Evolutionary conservation across 1,140 invertebrate genomes (phyloP).

Genomic region (Meloidogyne floridensis): DNA sequence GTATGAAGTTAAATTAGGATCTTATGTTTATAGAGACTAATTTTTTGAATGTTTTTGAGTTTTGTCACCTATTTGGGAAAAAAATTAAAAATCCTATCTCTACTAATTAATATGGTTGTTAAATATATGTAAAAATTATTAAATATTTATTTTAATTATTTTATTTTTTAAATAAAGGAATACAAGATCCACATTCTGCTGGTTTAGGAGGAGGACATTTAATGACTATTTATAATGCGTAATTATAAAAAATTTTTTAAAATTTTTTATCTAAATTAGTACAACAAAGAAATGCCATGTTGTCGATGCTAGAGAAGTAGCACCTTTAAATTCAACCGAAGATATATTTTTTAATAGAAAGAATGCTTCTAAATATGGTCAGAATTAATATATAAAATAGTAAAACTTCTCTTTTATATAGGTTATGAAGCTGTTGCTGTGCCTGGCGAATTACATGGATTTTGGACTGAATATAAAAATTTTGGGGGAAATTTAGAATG

Average conservation of each 20-base stretch:
- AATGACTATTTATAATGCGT: slow-evolving; percentile 78
- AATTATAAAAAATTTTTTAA: slow-evolving; percentile 14
- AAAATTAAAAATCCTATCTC: too few species aligned
- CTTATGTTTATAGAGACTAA: too few species aligned
- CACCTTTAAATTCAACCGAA: slow-evolving; percentile 73
- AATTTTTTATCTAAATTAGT: slow-evolving; percentile 22
- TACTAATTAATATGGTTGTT: too few species aligned
- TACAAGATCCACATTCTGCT: slow-evolving; percentile 77
- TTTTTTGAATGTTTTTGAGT: too few species aligned
- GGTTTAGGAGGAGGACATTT: slow-evolving; percentile 84
- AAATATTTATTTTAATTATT: background rate
- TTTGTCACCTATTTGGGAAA: too few species aligned
- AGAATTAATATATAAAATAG: slow-evolving; percentile 27
- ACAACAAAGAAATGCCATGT: slow-evolving; percentile 60
- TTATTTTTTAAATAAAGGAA: background rate
- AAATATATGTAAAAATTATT: too few species aligned
- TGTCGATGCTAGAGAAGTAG: slow-evolving; percentile 80
- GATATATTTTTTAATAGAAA: slow-evolving; percentile 76
- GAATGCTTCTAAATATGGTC: slow-evolving; percentile 64
- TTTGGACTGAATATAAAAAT: slow-evolving; percentile 78
- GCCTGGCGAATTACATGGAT: slow-evolving; percentile 85
- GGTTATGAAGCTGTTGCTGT: slow-evolving; percentile 74
- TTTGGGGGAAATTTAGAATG: slow-evolving; percentile 70
- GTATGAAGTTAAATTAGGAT: too few species aligned
- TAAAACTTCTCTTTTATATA: slow-evolving; percentile 1